Base-by-base conservation (phyloP, 2,888 invertebrate genomes). In the Notodonta ziczac region DNA sequence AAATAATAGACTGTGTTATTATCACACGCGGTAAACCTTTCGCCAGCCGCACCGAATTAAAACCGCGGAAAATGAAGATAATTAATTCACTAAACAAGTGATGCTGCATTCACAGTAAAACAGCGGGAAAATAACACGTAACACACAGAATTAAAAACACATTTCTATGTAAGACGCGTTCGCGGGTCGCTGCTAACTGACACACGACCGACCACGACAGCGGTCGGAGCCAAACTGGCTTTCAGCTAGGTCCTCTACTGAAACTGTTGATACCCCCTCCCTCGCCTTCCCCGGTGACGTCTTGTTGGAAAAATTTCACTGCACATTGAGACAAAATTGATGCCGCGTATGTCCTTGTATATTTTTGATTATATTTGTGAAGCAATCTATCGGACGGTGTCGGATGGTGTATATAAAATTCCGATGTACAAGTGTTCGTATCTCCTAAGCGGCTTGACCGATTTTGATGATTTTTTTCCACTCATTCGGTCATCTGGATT, bases 241-340 rank as follows among this genome's bases (percentile, higher is more conserved):
- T 58, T 59, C 68, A 55, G 59, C 63, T 65, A 60, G 72, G 64
- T 68, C 70, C 54, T 72, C 71, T 68, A 67, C 70, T 74, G 81
- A 80, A 82, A 81, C 73, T 76, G 76, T 78, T 76, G 76, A 74
- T 77, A 74, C 65, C 69, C 70, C 69, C 65, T 64, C 59, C 63
- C 57, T 57, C 55, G 12, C 39, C 42, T 58, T 68, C 72, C 71
- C 55, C 55, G 55, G 61, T 67, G 67, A 67, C 72, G 70, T 73
- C 78, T 76, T 70, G 74, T 71, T 65, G 77, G 81, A 77, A 82
- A 80, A 81, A 77, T 83, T 80, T 82, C 74, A 78, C 68, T 78
- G 77, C 81, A 79, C 67, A 74, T 69, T 55, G 59, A 60, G 60
- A 67, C 63, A 65, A 68, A 73, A 69, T 66, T 66, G 64, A 69